phyloP scores from a whole-genome alignment of 2,888 invertebrate genomes.

The Cheilosia variabilis region DNA sequence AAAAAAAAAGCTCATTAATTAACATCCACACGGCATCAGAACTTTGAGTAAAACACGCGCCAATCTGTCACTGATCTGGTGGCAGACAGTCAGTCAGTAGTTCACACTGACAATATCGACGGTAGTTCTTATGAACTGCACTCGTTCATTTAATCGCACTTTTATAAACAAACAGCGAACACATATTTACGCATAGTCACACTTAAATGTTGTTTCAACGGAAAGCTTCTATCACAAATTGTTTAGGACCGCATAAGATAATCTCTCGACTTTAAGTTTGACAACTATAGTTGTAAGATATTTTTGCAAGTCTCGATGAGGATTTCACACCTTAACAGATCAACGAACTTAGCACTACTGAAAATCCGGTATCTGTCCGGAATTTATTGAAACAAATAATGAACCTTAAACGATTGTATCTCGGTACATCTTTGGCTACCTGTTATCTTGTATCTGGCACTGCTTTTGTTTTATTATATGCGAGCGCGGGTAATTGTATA shows the following conservation, averaged over 20 bases:
- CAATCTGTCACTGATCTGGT: constrained; percentile 15
- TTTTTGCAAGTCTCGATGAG: constrained; percentile 3
- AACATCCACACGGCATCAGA: neutral
- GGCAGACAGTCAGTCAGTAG: neutral
- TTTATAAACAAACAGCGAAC: constrained; percentile 19
- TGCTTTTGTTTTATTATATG: neutral
- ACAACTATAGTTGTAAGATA: neutral
- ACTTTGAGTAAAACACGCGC: neutral
- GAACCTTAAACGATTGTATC: neutral
- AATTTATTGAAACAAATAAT: neutral
- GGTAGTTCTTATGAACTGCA: constrained; percentile 7
- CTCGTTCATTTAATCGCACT: constrained; percentile 16
- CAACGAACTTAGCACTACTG: constrained; percentile 63
- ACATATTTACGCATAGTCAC: too few relatives aligned
- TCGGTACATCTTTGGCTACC: constrained; percentile 8
- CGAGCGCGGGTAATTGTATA: too few relatives aligned
- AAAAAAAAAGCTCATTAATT: constrained; percentile 37
- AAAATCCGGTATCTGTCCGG: constrained; percentile 5
- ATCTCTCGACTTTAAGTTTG: neutral
- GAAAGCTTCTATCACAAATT: constrained; percentile 7
- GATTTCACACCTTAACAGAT: constrained; percentile 63
- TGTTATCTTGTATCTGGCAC: constrained; percentile 1
- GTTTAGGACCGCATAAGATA: neutral
- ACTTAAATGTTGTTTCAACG: neutral
- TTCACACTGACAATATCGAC: constrained; percentile 11